Evolutionary conservation across 2,888 invertebrate genomes (phyloP).

Genomic region (Adineta ricciae): DNA sequence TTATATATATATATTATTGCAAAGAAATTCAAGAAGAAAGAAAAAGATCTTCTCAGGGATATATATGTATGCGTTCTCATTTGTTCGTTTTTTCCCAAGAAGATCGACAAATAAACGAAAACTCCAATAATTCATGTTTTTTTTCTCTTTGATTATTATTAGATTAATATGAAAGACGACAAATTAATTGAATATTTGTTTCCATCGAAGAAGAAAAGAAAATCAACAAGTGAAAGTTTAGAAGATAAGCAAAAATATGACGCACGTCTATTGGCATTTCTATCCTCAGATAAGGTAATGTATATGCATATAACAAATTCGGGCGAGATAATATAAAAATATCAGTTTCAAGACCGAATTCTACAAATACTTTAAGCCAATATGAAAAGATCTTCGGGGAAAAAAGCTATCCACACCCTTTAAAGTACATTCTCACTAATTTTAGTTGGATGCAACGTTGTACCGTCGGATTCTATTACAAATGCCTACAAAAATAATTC

Average conservation of each 20-base stretch:
- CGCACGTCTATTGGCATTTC: background rate
- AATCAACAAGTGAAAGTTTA: background rate
- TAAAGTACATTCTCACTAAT: too few species aligned
- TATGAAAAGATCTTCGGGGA: too few species aligned
- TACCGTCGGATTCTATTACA: constrained; percentile 70
- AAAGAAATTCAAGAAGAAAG: background rate
- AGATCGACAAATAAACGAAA: background rate
- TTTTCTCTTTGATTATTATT: background rate
- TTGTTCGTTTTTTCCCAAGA: background rate
- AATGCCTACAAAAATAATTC: constrained; percentile 70
- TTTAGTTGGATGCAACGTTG: constrained; percentile 54
- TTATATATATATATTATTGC: background rate
- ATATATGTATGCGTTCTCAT: background rate
- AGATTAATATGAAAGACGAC: background rate
- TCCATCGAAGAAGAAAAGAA: background rate
- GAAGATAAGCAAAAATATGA: background rate
- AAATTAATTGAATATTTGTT: background rate
- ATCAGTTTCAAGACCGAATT: too few species aligned
- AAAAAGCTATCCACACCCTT: too few species aligned
- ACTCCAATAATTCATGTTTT: too few species aligned
- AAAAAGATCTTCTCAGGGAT: constrained; percentile 11
- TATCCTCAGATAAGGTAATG: background rate
- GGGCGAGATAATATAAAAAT: too few species aligned
- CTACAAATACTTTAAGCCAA: too few species aligned
- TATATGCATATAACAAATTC: background rate